phyloP scores from a whole-genome alignment of 2,113 vertebrate species.

The Riparia riparia region DNA sequence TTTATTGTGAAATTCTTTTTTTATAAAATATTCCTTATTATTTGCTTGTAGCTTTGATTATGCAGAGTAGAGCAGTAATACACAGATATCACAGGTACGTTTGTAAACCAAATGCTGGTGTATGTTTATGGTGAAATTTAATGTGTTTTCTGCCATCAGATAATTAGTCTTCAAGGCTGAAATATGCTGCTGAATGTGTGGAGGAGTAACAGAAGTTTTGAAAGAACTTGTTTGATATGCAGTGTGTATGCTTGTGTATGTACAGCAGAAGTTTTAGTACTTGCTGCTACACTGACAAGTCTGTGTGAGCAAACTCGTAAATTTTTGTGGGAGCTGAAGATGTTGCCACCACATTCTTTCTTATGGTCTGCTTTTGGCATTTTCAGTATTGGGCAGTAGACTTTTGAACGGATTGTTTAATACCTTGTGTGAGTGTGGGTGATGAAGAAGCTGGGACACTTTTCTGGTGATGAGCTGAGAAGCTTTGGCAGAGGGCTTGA shows the following conservation, averaged over 20 bases:
- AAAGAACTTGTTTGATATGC: neutral
- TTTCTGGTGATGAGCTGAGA: neutral
- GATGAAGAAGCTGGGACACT: neutral
- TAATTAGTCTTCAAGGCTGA: neutral
- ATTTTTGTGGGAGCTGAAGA: neutral
- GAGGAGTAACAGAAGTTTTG: neutral
- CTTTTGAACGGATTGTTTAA: neutral
- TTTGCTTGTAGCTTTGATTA: neutral
- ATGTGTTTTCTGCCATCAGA: neutral
- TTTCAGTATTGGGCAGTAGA: neutral
- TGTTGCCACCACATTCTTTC: neutral
- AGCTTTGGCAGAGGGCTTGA: neutral
- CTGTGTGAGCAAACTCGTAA: neutral
- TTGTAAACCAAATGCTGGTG: neutral
- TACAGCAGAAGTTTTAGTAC: neutral
- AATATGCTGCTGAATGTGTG: neutral
- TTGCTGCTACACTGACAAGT: neutral
- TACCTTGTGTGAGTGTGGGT: accelerated
- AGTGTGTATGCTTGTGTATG: neutral
- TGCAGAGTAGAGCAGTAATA: neutral
- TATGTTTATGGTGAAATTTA: neutral
- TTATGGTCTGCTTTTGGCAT: neutral
- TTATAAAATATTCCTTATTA: neutral
- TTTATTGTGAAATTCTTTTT: neutral
- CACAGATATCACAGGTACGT: neutral